Conservation (phyloP, 2,888 invertebrate genomes). For the Deilephila elpenor region DNA sequence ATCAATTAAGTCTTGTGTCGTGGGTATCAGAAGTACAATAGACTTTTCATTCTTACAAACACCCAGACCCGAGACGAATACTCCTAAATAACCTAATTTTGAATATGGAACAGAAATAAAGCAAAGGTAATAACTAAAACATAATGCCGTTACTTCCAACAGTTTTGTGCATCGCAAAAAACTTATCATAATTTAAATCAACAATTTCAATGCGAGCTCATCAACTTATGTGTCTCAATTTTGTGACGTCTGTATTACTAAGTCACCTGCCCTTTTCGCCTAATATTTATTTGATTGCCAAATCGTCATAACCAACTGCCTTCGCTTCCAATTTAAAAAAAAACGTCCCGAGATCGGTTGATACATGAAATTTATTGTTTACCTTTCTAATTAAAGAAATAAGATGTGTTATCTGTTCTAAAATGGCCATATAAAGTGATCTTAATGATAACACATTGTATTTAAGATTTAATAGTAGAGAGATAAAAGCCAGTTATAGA, state of each 20-base stretch:
- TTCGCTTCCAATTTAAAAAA: neutral
- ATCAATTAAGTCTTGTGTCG: too few species aligned
- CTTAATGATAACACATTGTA: conserved; percentile 13
- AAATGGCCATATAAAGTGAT: conserved; percentile 14
- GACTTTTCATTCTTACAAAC: too few species aligned
- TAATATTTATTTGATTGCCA: conserved; percentile 84
- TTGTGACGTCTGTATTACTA: conserved; percentile 24
- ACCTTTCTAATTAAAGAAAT: conserved; percentile 25
- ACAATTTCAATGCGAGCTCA: conserved; percentile 20
- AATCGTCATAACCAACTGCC: conserved; percentile 48
- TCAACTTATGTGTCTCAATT: conserved; percentile 29
- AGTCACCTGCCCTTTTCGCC: conserved; percentile 69
- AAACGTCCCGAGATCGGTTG: neutral
- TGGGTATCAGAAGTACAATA: too few species aligned
- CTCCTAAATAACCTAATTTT: too few species aligned
- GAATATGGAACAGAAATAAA: neutral
- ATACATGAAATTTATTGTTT: conserved; percentile 28
- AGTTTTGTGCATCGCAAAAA: neutral
- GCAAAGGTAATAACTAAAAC: neutral
- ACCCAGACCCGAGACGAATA: too few species aligned
- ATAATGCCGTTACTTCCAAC: neutral
- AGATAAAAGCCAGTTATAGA: neutral
- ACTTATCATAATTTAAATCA: conserved; percentile 22
- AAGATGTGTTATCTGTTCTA: conserved; percentile 23
- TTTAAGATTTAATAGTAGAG: neutral